Evolutionary conservation across 2,888 invertebrate genomes (phyloP).

Genomic region (Pocota personata): DNA sequence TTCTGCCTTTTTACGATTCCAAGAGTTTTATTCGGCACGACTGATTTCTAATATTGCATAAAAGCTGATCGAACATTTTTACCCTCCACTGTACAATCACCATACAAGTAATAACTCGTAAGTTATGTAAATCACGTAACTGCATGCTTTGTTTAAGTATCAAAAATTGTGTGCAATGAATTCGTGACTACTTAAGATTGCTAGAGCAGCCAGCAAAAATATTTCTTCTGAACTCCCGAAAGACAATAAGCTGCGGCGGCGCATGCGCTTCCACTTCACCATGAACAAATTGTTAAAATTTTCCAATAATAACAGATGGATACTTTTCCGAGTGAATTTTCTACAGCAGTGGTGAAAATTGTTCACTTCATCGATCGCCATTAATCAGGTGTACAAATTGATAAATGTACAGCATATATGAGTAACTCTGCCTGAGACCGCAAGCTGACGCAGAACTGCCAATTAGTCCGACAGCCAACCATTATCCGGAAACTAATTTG

Average conservation of each 20-base stretch:
- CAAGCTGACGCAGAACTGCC: constrained; percentile 43
- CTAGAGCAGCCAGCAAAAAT: background rate
- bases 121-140: constrained; percentile 53
- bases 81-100: constrained; percentile 28
- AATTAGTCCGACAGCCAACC: constrained; percentile 50
- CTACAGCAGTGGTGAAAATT: constrained; percentile 16
- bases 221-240: constrained; percentile 8
- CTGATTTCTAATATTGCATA: no score
- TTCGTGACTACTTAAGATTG: constrained; percentile 60
- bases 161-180: constrained; percentile 37
- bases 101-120: constrained; percentile 20
- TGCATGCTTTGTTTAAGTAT: constrained; percentile 54
- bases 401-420: constrained; percentile 60
- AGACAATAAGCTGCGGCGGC: constrained; percentile 10
- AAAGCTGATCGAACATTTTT: background rate
- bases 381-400: constrained; percentile 72
- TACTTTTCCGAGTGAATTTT: constrained; percentile 24
- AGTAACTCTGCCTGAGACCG: constrained; percentile 19
- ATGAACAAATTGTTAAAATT: constrained; percentile 26
- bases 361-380: constrained; percentile 66
- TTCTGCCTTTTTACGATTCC: no score
- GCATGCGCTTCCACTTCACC: constrained; percentile 1
- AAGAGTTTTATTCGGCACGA: no score
- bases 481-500: constrained; percentile 63
- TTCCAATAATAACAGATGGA: constrained; percentile 51